phyloP scores from a whole-genome alignment of 2,113 vertebrate genomes.

The Ovibos moschatus region DNA sequence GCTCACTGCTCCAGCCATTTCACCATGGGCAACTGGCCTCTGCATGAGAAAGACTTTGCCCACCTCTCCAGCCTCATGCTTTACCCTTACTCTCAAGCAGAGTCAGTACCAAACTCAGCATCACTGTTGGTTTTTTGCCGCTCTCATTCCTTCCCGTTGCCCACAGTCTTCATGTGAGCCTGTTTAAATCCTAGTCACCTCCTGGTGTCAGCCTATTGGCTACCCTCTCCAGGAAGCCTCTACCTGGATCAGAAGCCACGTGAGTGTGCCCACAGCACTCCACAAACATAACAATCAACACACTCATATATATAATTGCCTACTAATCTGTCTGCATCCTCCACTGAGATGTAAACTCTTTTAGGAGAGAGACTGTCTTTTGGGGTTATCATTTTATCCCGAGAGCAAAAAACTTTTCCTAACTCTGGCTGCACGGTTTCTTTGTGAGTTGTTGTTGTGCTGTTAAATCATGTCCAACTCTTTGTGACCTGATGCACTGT shows the following conservation, averaged over 20 bases:
- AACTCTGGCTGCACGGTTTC: not conserved
- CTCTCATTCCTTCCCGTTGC: not conserved
- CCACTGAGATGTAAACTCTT: not conserved
- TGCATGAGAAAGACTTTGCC: no score
- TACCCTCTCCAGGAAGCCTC: not conserved
- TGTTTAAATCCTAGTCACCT: not conserved
- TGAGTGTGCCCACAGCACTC: accelerated
- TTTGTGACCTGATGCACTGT: not conserved
- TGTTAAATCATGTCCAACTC: not conserved
- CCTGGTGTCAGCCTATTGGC: not conserved
- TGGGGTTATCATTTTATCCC: not conserved
- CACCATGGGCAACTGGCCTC: accelerated
- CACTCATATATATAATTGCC: accelerated
- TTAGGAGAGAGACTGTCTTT: not conserved
- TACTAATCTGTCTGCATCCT: not conserved
- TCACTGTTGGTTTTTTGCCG: not conserved
- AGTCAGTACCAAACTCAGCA: not conserved
- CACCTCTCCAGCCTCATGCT: not conserved
- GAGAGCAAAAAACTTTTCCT: not conserved
- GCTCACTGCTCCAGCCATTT: not conserved
- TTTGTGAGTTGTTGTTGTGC: not conserved
- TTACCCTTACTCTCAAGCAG: not conserved
- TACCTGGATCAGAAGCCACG: not conserved
- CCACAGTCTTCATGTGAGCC: not conserved
- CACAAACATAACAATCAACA: accelerated